These are phyloP conservation scores for Alouatta palliata DNA, from an alignment of 2,113 vertebrate species.

Conservation along the genomic window DNA sequence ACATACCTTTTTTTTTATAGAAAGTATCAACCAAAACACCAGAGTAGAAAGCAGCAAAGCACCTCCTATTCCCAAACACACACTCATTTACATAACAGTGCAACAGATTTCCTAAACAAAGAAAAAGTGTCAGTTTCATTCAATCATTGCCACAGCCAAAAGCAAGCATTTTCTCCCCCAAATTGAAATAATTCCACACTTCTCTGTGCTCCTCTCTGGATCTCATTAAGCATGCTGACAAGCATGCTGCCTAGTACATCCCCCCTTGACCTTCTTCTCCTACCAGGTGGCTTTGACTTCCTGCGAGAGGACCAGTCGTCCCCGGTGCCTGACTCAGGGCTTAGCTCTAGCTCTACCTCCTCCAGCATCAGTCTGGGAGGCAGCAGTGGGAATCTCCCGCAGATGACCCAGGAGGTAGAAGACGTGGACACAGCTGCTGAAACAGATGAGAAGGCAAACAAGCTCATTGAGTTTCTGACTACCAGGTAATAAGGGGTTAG, in stretches of 20 bases:
- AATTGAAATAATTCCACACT: not conserved
- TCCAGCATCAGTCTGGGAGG: conserved; percentile 97
- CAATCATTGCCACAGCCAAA: not conserved
- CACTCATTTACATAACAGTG: not conserved
- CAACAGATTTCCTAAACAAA: not conserved
- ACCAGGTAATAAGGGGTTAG: conserved; percentile 89
- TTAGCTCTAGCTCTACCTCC: conserved; percentile 97
- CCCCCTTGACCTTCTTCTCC: conserved; percentile 67
- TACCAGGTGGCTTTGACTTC: conserved; percentile 95
- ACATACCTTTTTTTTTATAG: not conserved
- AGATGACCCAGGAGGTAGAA: conserved; percentile 94
- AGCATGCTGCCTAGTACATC: not conserved
- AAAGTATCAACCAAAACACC: not conserved
- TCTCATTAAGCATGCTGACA: not conserved
- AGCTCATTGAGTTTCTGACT: conserved; percentile 98
- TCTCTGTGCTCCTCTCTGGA: not conserved
- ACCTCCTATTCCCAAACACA: not conserved
- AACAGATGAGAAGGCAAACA: conserved; percentile 95
- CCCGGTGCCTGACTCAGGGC: conserved; percentile 94
- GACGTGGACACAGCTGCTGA: conserved; percentile 90
- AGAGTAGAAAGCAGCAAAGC: not conserved
- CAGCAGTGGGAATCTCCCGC: conserved; percentile 95
- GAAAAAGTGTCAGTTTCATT: not conserved
- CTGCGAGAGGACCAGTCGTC: conserved; percentile 95
- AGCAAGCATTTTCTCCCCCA: not conserved